Percentiles rank a stretch among this genome's conserved stretches.
phyloP scores from a whole-genome alignment of 2,888 invertebrate genomes.

The Choristoneura rosaceana region DNA sequence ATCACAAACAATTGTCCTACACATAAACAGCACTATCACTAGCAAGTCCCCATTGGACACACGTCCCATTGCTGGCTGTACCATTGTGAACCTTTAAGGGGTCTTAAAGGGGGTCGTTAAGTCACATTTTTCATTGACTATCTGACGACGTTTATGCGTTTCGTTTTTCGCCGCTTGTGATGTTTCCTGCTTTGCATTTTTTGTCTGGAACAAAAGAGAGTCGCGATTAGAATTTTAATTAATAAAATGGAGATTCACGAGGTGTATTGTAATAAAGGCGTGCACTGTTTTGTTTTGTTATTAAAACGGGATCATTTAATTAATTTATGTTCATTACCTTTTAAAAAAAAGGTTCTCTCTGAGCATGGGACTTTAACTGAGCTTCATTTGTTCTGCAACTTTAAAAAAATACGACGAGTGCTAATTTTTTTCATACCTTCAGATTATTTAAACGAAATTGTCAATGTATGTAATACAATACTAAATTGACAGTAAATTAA shows the following conservation, averaged over 20 bases:
- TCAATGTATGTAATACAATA: too few relatives aligned
- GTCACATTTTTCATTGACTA: slow-evolving; percentile 73
- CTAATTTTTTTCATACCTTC: too few relatives aligned
- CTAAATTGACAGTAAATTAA: too few relatives aligned
- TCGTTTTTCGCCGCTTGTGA: slow-evolving; percentile 71
- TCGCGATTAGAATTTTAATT: slow-evolving; percentile 11
- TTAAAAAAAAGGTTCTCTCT: too few relatives aligned
- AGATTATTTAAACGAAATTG: too few relatives aligned
- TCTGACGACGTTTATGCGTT: slow-evolving; percentile 64
- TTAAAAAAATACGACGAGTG: too few relatives aligned
- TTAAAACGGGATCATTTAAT: not conserved
- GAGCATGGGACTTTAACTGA: too few relatives aligned
- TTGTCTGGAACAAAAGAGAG: slow-evolving; percentile 73
- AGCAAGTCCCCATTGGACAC: slow-evolving; percentile 68
- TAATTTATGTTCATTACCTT: not conserved
- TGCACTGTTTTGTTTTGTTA: not conserved
- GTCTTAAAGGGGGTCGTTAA: slow-evolving; percentile 47
- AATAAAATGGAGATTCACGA: not conserved
- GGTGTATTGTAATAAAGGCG: not conserved
- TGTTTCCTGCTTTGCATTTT: slow-evolving; percentile 76
- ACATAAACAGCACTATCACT: slow-evolving; percentile 72
- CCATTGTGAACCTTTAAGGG: slow-evolving; percentile 64
- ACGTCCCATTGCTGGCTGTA: slow-evolving; percentile 62
- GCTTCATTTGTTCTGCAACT: too few relatives aligned
- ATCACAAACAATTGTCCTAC: slow-evolving; percentile 81